Evolutionary conservation across 2,797 vertebrate species (phyloP).

Genomic region (Cheirogaleus major): DNA sequence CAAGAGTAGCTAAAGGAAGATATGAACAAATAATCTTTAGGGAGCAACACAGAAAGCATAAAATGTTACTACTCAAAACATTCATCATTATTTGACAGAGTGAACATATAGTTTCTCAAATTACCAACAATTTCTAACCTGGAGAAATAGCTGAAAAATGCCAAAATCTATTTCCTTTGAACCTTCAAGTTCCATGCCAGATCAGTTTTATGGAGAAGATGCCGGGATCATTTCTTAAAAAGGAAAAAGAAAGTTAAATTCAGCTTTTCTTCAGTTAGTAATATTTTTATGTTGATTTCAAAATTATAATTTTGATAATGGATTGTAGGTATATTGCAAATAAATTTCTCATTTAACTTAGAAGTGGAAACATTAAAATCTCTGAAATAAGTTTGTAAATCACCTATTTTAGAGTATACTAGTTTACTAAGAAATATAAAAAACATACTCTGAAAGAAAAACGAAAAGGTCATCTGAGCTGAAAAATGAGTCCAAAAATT

Average conservation of each 20-base stretch:
- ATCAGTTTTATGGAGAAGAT: not conserved
- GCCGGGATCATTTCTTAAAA: not conserved
- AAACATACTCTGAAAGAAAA: not conserved
- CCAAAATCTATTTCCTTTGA: not conserved
- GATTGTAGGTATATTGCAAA: not conserved
- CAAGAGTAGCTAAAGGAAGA: not conserved
- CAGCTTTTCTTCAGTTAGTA: not conserved
- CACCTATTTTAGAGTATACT: not conserved
- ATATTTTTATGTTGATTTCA: not conserved
- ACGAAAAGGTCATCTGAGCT: not conserved
- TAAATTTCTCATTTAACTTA: not conserved
- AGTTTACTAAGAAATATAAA: not conserved
- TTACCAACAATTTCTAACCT: not conserved
- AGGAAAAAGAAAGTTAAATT: not conserved
- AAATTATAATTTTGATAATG: constrained; percentile 18
- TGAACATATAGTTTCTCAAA: constrained; percentile 14
- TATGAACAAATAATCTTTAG: not conserved
- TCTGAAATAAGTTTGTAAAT: not conserved
- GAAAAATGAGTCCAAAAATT: not conserved
- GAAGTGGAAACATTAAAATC: not conserved
- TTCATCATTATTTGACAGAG: constrained; percentile 26
- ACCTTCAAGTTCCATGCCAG: not conserved
- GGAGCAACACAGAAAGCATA: not conserved
- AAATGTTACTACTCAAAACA: not conserved
- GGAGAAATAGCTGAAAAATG: constrained; percentile 22